Evolutionary conservation across 2,797 vertebrate species (phyloP).

Genomic region (Epinephelus coioides): DNA sequence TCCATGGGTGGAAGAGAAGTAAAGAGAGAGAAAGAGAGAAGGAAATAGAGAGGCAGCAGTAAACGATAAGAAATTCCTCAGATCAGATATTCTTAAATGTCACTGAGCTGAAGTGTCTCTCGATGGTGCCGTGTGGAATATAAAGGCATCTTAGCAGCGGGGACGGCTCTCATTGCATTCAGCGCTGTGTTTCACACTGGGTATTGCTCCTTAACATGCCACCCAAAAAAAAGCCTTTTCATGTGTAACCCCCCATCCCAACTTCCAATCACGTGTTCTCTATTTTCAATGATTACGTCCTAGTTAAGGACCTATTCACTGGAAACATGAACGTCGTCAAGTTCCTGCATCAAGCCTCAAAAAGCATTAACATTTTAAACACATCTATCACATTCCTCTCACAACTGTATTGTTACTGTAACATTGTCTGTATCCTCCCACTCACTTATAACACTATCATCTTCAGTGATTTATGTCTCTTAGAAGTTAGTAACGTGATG

Average conservation of each 20-base stretch:
- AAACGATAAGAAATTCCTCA: slow-evolving; percentile 79
- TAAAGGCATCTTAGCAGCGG: slow-evolving; percentile 51
- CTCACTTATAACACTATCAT: slow-evolving; percentile 13
- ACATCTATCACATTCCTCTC: slow-evolving; percentile 18
- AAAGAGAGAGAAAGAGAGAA: slow-evolving; percentile 23
- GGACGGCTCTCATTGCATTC: slow-evolving; percentile 27
- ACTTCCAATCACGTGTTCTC: slow-evolving; percentile 26
- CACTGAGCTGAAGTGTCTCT: slow-evolving; percentile 74
- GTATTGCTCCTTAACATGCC: slow-evolving; percentile 41
- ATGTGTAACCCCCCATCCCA: slow-evolving; percentile 8
- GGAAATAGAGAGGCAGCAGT: slow-evolving; percentile 50
- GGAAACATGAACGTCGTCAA: slow-evolving; percentile 30
- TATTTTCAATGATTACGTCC: slow-evolving; percentile 41
- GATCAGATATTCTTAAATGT: slow-evolving; percentile 86
- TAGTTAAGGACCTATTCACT: slow-evolving; percentile 27
- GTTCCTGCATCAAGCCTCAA: slow-evolving; percentile 20
- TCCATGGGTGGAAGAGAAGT: slow-evolving; percentile 12
- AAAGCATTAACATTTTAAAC: slow-evolving; percentile 48
- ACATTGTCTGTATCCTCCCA: slow-evolving; percentile 16
- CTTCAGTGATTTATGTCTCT: slow-evolving; percentile 31
- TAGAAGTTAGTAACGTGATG: slow-evolving; percentile 13
- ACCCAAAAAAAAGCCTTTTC: slow-evolving; percentile 52
- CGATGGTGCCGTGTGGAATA: slow-evolving; percentile 61
- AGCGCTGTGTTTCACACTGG: slow-evolving; percentile 19
- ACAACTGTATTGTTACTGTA: slow-evolving; percentile 30